Evolutionary conservation across 2,797 vertebrate genomes (phyloP).

Genomic region (Acipenser transmontanus): DNA sequence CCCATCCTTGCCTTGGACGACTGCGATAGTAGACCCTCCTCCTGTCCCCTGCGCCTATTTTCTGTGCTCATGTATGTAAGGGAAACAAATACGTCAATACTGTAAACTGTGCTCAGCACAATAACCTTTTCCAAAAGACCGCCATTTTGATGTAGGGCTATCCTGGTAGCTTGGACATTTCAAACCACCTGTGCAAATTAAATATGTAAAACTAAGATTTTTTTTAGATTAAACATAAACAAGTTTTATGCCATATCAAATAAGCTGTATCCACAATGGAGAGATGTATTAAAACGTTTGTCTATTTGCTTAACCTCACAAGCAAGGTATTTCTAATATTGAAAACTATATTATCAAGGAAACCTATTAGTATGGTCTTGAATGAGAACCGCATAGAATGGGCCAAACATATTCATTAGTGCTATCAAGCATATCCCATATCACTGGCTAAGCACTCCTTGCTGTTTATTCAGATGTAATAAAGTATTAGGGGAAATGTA

Average conservation of each 20-base stretch:
- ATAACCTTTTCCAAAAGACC: no score
- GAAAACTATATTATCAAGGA: neutral
- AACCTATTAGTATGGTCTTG: neutral
- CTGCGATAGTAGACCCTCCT: no score
- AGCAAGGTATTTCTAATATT: neutral
- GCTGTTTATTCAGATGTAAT: conserved; percentile 17
- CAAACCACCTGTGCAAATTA: conserved; percentile 3
- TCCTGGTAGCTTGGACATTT: neutral
- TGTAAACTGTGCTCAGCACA: no score
- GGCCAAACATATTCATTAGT: conserved; percentile 5
- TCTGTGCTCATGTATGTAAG: no score
- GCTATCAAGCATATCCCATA: conserved; percentile 12
- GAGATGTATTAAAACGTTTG: neutral
- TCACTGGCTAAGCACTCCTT: conserved; percentile 8
- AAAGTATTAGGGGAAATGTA: conserved; percentile 1
- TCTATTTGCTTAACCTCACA: conserved; percentile 4
- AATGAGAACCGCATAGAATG: conserved; percentile 8
- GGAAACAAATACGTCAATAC: no score
- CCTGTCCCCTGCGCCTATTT: no score
- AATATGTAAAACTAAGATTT: neutral
- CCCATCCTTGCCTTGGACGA: no score
- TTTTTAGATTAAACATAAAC: conserved; percentile 3
- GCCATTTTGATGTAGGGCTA: neutral
- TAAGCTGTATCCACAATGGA: conserved; percentile 1
- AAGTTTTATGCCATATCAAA: conserved; percentile 8